Evolutionary conservation across 2,888 invertebrate species (phyloP).

Genomic region (Deroplatys truncata): DNA sequence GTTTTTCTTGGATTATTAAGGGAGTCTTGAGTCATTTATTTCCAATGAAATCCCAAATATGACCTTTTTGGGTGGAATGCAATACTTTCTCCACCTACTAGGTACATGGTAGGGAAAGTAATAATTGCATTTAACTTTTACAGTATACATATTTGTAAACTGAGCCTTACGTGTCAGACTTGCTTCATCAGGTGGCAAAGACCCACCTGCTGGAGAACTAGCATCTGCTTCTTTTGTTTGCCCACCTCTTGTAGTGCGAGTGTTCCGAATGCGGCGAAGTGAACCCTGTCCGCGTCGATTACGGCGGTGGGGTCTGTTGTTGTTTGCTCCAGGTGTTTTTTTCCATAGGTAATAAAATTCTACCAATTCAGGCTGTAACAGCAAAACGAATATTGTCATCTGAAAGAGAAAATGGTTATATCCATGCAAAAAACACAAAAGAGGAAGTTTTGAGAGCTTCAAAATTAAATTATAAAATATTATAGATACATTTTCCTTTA

Average conservation of each 20-base stretch:
- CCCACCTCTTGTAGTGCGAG: slow-evolving; percentile 78
- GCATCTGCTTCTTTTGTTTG: slow-evolving; percentile 35
- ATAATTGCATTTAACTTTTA: too few species aligned
- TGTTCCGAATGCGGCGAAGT: slow-evolving; percentile 80
- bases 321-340: slow-evolving; percentile 96
- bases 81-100: too few species aligned
- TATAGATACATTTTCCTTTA: too few species aligned
- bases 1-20: too few species aligned
- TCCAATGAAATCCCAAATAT: too few species aligned
- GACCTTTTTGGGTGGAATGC: too few species aligned
- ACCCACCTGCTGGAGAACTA: slow-evolving; percentile 24
- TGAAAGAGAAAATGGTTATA: slow-evolving; percentile 3
- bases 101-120: too few species aligned
- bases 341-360: slow-evolving; percentile 98
- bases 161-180: background rate
- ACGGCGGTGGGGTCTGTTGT: slow-evolving; percentile 91
- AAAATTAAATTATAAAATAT: too few species aligned
- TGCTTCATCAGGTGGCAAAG: background rate
- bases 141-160: background rate
- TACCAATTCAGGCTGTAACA: slow-evolving; percentile 79
- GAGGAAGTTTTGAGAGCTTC: background rate
- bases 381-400: background rate
- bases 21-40: too few species aligned
- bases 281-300: slow-evolving; percentile 78
- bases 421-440: background rate